These are phyloP conservation scores for Conus canariensis DNA, from an alignment of 2,888 invertebrate genomes.

Conservation along the genomic window DNA sequence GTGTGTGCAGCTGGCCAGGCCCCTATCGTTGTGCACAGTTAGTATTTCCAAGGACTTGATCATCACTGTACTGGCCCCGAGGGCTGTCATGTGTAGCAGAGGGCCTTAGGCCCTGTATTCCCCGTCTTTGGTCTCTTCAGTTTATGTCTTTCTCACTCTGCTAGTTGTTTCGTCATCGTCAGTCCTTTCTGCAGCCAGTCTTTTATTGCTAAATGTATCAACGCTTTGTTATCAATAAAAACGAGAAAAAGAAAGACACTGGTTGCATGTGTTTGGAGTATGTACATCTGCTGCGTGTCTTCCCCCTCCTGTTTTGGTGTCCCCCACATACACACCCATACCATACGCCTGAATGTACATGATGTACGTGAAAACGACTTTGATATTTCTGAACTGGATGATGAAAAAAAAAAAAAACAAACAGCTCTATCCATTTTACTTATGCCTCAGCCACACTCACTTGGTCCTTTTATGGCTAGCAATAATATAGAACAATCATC, in stretches of 20 bases:
- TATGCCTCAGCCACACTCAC: no score
- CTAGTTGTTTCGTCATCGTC: slow-evolving; percentile 5
- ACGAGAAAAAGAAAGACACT: neutral
- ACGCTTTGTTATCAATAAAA: slow-evolving; percentile 27
- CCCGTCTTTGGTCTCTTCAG: neutral
- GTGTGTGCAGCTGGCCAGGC: neutral
- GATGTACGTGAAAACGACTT: no score
- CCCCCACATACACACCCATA: no score
- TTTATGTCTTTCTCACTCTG: neutral
- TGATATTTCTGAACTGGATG: no score
- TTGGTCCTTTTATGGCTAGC: no score
- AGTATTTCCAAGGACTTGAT: neutral
- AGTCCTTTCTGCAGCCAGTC: neutral
- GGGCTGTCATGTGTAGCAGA: neutral
- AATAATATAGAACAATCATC: no score
- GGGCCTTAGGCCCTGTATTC: neutral
- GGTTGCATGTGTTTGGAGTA: neutral
- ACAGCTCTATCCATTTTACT: no score
- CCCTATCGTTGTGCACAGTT: neutral
- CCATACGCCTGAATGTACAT: no score
- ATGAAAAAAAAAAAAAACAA: no score
- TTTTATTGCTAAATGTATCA: slow-evolving; percentile 32
- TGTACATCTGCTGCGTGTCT: no score
- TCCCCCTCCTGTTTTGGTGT: no score
- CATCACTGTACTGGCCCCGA: neutral